A percentile compares a stretch with the other conserved stretches of the same genome.
Conservation (phyloP, 2,797 vertebrate species). For the Okamejei kenojei region DNA sequence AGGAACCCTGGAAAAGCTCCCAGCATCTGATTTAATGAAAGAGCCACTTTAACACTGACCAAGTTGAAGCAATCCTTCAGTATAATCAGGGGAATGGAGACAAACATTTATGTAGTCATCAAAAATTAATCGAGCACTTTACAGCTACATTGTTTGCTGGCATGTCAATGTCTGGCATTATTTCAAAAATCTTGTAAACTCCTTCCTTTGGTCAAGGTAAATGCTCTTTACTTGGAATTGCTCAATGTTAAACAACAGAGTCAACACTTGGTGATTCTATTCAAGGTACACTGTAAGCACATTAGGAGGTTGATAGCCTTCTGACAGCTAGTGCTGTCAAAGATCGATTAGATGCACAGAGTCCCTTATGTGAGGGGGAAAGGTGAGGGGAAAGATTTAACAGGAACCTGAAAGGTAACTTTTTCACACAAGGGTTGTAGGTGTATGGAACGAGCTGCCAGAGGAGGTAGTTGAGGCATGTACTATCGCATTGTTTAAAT, state of each 20-base stretch:
- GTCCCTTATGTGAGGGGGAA: no score
- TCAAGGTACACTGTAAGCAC: no score
- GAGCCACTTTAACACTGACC: background rate
- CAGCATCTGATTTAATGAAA: conserved; percentile 3
- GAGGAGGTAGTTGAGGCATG: no score
- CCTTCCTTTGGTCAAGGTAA: background rate
- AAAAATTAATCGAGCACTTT: background rate
- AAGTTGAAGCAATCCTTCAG: background rate
- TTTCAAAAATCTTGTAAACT: background rate
- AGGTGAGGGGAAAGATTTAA: no score
- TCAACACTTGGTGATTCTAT: no score
- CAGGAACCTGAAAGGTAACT: no score
- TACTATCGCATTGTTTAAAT: no score
- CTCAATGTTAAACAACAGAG: background rate
- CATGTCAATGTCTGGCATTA: background rate
- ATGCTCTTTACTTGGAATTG: background rate
- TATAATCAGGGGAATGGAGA: background rate
- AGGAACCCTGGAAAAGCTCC: background rate
- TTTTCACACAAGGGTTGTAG: no score
- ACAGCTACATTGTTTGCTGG: background rate
- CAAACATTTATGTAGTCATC: background rate
- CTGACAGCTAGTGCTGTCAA: no score
- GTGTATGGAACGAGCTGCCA: no score
- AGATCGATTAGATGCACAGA: no score
- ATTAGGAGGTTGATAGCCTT: no score